Evolutionary conservation across 2,888 invertebrate genomes (phyloP).

Genomic region (Eupithecia vulgata): DNA sequence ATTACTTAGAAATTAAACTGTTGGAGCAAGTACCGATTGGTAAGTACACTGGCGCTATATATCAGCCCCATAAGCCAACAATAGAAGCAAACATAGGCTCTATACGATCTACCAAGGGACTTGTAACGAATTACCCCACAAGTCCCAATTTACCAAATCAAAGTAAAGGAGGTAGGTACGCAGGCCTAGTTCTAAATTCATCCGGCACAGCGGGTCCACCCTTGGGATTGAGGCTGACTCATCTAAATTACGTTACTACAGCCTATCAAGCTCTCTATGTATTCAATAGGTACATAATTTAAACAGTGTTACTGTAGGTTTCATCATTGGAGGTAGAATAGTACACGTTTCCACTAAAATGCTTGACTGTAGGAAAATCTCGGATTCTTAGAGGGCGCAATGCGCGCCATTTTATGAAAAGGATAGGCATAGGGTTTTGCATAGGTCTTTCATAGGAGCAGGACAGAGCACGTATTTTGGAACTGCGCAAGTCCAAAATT

Average conservation of each 20-base stretch:
- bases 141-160: constrained; percentile 31
- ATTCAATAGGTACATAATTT: constrained; percentile 12
- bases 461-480: no score
- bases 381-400: no score
- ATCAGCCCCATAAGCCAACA: not conserved
- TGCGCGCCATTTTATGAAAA: no score
- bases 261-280: constrained; percentile 51
- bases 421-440: no score
- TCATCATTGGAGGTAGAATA: not conserved
- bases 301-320: not conserved
- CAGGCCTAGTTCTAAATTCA: constrained; percentile 58
- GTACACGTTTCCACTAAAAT: not conserved
- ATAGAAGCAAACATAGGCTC: not conserved
- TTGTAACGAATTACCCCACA: constrained; percentile 21
- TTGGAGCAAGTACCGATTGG: no score
- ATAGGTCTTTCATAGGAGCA: no score
- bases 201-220: constrained; percentile 60
- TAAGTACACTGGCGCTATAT: not conserved
- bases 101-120: constrained; percentile 11
- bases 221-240: constrained; percentile 57
- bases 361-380: not conserved
- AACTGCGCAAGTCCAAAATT: no score
- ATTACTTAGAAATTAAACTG: no score
- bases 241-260: constrained; percentile 55
- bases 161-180: constrained; percentile 34